Conservation (phyloP, 2,797 vertebrate species). For the Carduelis carduelis region DNA sequence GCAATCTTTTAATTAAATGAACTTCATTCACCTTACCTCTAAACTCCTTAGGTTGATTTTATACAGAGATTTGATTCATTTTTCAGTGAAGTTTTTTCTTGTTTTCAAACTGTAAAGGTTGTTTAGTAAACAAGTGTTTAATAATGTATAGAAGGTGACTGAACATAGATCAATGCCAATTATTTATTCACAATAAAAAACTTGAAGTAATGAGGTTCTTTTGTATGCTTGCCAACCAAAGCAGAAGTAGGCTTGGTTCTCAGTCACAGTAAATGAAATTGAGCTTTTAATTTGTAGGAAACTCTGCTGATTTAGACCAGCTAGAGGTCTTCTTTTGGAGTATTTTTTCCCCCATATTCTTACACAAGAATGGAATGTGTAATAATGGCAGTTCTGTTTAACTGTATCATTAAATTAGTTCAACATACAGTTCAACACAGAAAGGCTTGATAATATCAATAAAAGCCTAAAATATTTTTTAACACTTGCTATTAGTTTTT, state of each 20-base stretch:
- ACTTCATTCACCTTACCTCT: constrained; percentile 60
- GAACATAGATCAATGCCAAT: constrained; percentile 42
- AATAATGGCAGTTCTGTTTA: not conserved
- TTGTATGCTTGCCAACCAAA: not conserved
- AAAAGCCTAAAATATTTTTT: not conserved
- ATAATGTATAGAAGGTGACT: constrained; percentile 60
- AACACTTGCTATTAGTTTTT: not conserved
- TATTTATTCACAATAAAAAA: constrained; percentile 68
- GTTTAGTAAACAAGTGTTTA: constrained; percentile 59
- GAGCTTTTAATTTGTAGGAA: not conserved
- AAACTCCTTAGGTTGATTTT: constrained; percentile 61
- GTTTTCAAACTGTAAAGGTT: constrained; percentile 21
- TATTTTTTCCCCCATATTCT: not conserved
- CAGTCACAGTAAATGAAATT: not conserved
- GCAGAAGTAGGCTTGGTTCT: not conserved
- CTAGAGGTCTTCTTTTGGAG: not conserved
- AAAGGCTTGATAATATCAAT: not conserved
- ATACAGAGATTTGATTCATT: constrained; percentile 11
- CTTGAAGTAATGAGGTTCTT: not conserved
- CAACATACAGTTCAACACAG: not conserved
- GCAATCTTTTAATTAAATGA: constrained; percentile 73
- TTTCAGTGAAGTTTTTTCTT: constrained; percentile 12
- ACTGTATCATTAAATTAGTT: not conserved
- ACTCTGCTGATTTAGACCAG: not conserved
- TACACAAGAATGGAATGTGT: not conserved